Evolutionary conservation across 2,113 vertebrate genomes (phyloP).

Genomic region (Grallaria varia): DNA sequence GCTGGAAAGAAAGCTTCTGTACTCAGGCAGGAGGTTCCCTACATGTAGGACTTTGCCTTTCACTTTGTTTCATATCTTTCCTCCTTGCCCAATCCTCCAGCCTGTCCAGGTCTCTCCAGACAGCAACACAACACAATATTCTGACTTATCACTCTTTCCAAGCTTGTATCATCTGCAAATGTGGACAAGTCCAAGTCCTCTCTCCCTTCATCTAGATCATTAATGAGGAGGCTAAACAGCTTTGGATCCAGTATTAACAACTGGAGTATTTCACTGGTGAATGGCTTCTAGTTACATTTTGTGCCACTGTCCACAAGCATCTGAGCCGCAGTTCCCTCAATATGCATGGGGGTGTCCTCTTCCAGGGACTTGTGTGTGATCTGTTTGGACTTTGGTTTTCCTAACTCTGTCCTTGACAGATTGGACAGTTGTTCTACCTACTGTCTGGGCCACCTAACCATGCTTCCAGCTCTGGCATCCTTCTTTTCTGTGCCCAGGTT

Average conservation of each 20-base stretch:
- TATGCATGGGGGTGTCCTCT: not conserved
- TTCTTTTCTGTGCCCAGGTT: not conserved
- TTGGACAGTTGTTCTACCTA: not conserved
- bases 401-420: not conserved
- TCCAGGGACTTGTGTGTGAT: rapidly evolving
- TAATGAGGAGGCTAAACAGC: not conserved
- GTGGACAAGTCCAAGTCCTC: not conserved
- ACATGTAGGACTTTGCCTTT: not conserved
- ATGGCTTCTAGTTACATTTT: not conserved
- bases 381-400: not conserved
- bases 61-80: not conserved
- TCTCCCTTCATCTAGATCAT: not conserved
- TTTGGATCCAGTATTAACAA: not conserved
- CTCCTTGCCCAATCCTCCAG: not conserved
- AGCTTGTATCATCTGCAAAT: not conserved
- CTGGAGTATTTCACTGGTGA: not conserved
- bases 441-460: not conserved
- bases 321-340: not conserved
- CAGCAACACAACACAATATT: not conserved
- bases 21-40: not conserved
- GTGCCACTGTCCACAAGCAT: not conserved
- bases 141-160: not conserved
- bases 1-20: not conserved
- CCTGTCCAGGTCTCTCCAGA: not conserved
- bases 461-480: not conserved